phyloP scores from a whole-genome alignment of 1,140 invertebrate species.

The Neodiprion virginianus region DNA sequence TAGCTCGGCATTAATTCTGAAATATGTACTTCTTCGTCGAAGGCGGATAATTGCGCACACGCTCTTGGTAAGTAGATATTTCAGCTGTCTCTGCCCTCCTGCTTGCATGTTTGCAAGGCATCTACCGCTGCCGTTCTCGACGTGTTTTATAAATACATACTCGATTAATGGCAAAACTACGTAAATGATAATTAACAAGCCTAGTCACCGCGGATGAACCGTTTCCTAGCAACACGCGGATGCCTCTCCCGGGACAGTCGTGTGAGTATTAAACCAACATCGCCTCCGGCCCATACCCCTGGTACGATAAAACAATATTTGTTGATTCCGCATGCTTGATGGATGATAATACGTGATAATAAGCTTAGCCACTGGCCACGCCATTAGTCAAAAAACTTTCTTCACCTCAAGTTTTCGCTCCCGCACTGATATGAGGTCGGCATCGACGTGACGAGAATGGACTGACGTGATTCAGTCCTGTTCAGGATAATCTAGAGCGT shows the following conservation, averaged over 20 bases:
- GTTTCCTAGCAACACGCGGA: conserved; percentile 20
- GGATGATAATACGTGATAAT: conserved; percentile 36
- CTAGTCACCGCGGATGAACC: conserved; percentile 8
- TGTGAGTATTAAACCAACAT: background rate
- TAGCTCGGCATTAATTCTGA: background rate
- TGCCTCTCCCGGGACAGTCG: conserved; percentile 20
- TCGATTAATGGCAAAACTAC: conserved; percentile 2
- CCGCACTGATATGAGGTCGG: too few relatives aligned
- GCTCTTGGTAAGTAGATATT: too few relatives aligned
- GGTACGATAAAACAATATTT: conserved; percentile 31
- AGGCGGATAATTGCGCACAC: too few relatives aligned
- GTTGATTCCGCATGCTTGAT: conserved; percentile 36
- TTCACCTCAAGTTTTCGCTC: too few relatives aligned
- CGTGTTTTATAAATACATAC: background rate
- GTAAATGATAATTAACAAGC: conserved; percentile 13
- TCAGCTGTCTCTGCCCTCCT: too few relatives aligned
- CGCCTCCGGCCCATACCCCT: too few relatives aligned
- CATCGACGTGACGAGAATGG: too few relatives aligned
- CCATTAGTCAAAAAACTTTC: conserved; percentile 27
- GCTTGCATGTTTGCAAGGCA: too few relatives aligned
- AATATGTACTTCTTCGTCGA: background rate
- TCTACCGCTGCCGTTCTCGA: too few relatives aligned
- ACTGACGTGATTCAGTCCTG: too few relatives aligned
- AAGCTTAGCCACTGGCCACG: conserved; percentile 29
- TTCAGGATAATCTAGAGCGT: too few relatives aligned